Evolutionary conservation across 1,140 invertebrate genomes (phyloP).

Genomic region (Cardiocondyla obscurior): DNA sequence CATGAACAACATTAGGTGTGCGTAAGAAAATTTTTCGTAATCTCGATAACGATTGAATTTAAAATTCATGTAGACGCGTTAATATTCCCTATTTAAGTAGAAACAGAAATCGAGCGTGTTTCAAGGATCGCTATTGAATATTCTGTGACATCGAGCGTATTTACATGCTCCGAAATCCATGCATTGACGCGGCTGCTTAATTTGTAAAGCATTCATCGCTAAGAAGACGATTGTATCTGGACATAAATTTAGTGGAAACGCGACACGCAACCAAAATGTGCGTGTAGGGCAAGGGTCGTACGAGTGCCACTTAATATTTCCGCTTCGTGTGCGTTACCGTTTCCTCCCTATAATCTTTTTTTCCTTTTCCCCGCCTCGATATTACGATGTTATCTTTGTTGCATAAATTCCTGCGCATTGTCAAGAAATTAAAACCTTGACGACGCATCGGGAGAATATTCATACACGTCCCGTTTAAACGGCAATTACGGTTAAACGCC

Average conservation of each 20-base stretch:
- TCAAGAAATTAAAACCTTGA: constrained; percentile 40
- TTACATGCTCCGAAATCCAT: background rate
- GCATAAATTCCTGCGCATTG: constrained; percentile 33
- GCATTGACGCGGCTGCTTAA: constrained; percentile 18
- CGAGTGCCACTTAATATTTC: constrained; percentile 45
- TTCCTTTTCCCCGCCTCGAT: background rate
- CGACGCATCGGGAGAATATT: constrained; percentile 8
- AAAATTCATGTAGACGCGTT: background rate
- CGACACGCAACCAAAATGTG: constrained; percentile 20
- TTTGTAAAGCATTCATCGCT: constrained; percentile 1
- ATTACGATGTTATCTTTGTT: constrained; percentile 37
- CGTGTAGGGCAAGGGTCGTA: constrained; percentile 33
- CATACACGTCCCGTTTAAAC: background rate
- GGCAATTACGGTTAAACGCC: constrained; percentile 31
- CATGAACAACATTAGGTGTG: no score
- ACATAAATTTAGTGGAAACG: background rate
- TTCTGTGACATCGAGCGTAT: background rate
- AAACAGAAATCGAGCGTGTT: background rate
- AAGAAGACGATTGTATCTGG: constrained; percentile 22
- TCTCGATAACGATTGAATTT: background rate
- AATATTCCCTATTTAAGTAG: background rate
- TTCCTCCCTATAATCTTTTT: constrained; percentile 36
- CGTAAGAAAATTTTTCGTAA: background rate
- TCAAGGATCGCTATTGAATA: background rate
- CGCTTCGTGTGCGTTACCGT: constrained; percentile 27